phyloP scores from a whole-genome alignment of 2,888 invertebrate genomes.

The Drosophila imparisetae region DNA sequence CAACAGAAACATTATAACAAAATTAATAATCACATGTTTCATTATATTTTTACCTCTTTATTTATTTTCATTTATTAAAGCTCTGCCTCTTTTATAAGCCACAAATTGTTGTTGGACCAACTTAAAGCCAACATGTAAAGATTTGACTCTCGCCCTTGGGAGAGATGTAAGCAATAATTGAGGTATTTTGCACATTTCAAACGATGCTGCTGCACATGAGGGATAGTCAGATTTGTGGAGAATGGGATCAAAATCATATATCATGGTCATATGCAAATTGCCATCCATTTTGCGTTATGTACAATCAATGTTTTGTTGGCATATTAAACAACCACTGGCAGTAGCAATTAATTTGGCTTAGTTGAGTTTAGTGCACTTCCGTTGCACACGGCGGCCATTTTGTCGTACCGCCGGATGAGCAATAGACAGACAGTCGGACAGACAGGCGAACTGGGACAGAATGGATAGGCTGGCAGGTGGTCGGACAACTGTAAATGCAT shows the following conservation, averaged over 20 bases:
- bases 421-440: constrained; percentile 21
- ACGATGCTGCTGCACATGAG: constrained; percentile 5
- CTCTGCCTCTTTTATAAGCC: not conserved
- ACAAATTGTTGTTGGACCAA: not conserved
- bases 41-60: not conserved
- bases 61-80: not conserved
- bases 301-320: constrained; percentile 77
- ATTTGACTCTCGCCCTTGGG: not conserved
- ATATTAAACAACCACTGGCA: constrained; percentile 70
- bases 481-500: constrained; percentile 52
- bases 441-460: not conserved
- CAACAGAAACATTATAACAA: not conserved
- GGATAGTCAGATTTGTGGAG: not conserved
- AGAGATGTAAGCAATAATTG: constrained; percentile 1
- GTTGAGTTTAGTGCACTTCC: constrained; percentile 79
- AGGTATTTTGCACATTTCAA: constrained; percentile 9
- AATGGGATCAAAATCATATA: constrained; percentile 9
- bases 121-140: not conserved
- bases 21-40: not conserved
- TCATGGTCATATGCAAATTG: constrained; percentile 20
- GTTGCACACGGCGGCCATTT: constrained; percentile 77
- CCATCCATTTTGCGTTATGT: constrained; percentile 37
- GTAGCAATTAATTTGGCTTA: constrained; percentile 78
- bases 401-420: constrained; percentile 73
- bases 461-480: constrained; percentile 4